Evolutionary conservation across 2,888 invertebrate species (phyloP), one percentile per base, ranked within the genome.

Genomic region (Scaptomyza flava): DNA sequence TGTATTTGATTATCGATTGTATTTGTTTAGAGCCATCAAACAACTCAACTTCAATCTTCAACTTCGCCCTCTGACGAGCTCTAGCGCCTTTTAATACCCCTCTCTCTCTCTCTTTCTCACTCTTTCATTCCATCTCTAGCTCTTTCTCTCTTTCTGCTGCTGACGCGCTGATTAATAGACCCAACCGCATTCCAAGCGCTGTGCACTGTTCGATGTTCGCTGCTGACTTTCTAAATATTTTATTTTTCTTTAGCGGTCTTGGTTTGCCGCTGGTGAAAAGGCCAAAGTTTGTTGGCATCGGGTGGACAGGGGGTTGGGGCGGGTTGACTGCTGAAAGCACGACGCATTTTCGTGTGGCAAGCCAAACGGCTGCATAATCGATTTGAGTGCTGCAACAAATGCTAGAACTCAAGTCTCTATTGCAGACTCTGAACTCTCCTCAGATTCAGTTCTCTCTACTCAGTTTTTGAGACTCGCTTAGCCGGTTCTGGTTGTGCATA

Each of bases 81-180:
- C 45, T 33, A 14, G 34, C 23, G 36, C 30, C 42, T 31, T 20
- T 12, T 12, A 7, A 23, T 54, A 2, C 33, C 9, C 6, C 36
- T 0, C 46, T 11, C 6, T 14, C 33, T 23, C 12, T 5, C 17
- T 9, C 8, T 0, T 43, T 11, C 6, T 14, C 33, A 20, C 12
- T 5, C 17, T 9, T 5, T 41, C n/a, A 9, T 7, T 3, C 9
- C 17, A 12, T 3, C 27, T n/a, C 0, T 50, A 0, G 20, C 11
- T 14, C 0, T 23, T 23, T 14, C 20, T 7, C 34, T 30, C 27
- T 36, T 45, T 9, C 20, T 42, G 9, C 61, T 53, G 66, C 66
- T 81, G 88, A 78, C 87, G 66, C 66, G 82, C 87, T 85, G 84
- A 85, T 85, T 85, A 89, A 85, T 89, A 87, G 84, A 78, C 82